Conservation (phyloP, 2,113 vertebrate genomes). For the Nesoenas mayeri region DNA sequence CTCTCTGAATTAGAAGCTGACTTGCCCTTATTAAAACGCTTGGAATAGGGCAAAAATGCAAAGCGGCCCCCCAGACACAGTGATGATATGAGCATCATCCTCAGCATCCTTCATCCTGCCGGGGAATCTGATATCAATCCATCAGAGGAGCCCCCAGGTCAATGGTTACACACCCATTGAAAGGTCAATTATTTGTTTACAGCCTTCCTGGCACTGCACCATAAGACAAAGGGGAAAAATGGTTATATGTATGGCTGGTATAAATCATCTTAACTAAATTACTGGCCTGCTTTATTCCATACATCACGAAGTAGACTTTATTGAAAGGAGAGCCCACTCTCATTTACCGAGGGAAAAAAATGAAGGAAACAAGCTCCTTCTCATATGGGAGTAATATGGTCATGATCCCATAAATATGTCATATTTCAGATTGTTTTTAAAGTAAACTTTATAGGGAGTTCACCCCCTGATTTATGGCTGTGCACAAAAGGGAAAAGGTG, state of each 20-base stretch:
- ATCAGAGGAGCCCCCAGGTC: not conserved
- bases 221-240: not conserved
- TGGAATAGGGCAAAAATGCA: not conserved
- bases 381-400: not conserved
- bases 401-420: slow-evolving; percentile 22
- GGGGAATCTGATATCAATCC: not conserved
- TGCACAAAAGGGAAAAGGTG: not conserved
- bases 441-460: slow-evolving; percentile 4
- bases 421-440: slow-evolving; percentile 8
- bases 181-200: slow-evolving; percentile 52
- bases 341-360: not conserved
- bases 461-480: not conserved
- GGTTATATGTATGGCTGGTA: not conserved
- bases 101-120: not conserved
- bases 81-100: not conserved
- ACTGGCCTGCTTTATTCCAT: not conserved
- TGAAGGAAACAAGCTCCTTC: not conserved
- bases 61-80: not conserved
- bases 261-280: slow-evolving; percentile 31
- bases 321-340: not conserved
- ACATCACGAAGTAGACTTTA: not conserved
- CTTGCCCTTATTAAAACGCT: not conserved
- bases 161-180: not conserved
- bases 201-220: slow-evolving; percentile 35
- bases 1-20: not conserved